phyloP scores from a whole-genome alignment of 2,888 invertebrate species.

The Drymonia ruficornis region DNA sequence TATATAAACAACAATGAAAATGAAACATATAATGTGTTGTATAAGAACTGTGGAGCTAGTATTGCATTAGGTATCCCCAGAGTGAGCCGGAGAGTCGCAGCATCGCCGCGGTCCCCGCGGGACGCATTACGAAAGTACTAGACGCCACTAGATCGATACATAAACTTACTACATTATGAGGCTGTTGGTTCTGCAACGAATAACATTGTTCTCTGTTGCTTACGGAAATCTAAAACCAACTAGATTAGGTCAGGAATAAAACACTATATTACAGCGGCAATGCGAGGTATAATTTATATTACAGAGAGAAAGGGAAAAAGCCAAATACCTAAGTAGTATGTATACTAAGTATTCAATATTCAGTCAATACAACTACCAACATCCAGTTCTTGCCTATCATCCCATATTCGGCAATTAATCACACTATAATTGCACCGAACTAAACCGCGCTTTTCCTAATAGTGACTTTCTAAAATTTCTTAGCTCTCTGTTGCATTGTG shows the following conservation, averaged over 20 bases:
- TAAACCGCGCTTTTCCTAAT: too few relatives aligned
- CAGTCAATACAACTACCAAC: too few relatives aligned
- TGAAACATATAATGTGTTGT: conserved; percentile 41
- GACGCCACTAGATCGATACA: conserved; percentile 78
- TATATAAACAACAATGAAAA: conserved; percentile 44
- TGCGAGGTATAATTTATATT: too few relatives aligned
- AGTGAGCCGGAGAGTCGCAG: conserved; percentile 66
- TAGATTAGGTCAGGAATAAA: conserved; percentile 14
- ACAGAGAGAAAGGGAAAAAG: too few relatives aligned
- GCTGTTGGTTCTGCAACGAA: conserved; percentile 56
- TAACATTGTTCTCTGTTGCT: conserved; percentile 45
- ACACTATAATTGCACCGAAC: too few relatives aligned
- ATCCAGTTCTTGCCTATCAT: too few relatives aligned
- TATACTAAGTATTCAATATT: too few relatives aligned
- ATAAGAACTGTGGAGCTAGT: conserved; percentile 61
- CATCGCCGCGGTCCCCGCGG: conserved; percentile 71
- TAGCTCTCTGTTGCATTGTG: too few relatives aligned
- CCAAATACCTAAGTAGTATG: too few relatives aligned
- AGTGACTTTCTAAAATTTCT: too few relatives aligned
- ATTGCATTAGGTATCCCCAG: conserved; percentile 79
- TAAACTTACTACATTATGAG: conserved; percentile 67
- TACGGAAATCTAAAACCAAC: conserved; percentile 26
- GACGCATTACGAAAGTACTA: conserved; percentile 81
- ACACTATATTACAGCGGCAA: background rate
- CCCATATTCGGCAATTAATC: too few relatives aligned